phyloP scores from a whole-genome alignment of 2,888 invertebrate species.

The Hydriomena furcata region DNA sequence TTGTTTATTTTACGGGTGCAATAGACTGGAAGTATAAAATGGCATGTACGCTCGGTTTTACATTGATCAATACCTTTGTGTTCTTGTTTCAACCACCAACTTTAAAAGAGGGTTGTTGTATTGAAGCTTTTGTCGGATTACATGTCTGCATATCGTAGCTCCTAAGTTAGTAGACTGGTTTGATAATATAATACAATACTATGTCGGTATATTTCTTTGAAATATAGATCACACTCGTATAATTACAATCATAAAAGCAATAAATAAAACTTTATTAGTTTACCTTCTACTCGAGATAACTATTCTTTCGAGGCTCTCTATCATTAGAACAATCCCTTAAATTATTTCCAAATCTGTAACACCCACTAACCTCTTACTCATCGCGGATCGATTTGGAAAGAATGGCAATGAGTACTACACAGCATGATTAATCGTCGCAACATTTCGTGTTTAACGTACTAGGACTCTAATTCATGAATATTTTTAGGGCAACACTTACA shows the following conservation, averaged over 20 bases:
- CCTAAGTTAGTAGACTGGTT: too few relatives aligned
- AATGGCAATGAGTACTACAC: constrained; percentile 51
- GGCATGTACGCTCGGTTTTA: constrained; percentile 22
- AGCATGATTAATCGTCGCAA: constrained; percentile 51
- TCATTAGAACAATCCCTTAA: not conserved
- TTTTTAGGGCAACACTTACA: constrained; percentile 20
- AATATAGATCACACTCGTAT: too few relatives aligned
- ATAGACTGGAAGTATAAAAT: constrained; percentile 21
- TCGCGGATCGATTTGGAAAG: constrained; percentile 47
- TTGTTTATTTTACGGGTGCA: constrained; percentile 41
- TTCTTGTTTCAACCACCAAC: constrained; percentile 6
- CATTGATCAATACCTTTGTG: constrained; percentile 17
- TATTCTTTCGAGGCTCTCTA: too few relatives aligned
- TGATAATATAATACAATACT: too few relatives aligned
- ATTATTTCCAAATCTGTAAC: constrained; percentile 40
- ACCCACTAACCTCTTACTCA: constrained; percentile 56
- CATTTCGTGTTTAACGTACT: constrained; percentile 35
- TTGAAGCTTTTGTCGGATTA: not conserved
- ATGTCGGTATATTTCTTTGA: too few relatives aligned
- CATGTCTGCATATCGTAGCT: too few relatives aligned
- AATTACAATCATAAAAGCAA: too few relatives aligned
- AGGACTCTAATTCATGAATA: constrained; percentile 26
- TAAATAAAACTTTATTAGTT: too few relatives aligned
- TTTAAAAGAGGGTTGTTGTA: not conserved
- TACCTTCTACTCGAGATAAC: too few relatives aligned